Conservation (phyloP, 2,113 vertebrate species). For the Lasiurus borealis region DNA sequence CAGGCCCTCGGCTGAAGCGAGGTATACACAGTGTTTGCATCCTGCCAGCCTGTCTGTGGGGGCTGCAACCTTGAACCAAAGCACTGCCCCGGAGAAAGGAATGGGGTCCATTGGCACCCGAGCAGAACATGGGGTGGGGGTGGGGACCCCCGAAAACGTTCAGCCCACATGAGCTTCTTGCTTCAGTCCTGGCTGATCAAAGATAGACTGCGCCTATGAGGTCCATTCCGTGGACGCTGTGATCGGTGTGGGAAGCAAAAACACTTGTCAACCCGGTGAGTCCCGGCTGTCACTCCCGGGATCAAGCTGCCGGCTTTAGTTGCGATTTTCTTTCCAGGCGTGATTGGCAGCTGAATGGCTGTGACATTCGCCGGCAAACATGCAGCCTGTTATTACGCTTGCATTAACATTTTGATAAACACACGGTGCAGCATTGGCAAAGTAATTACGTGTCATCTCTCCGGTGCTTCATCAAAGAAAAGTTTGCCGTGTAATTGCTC, state of each 20-base stretch:
- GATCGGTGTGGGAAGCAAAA: conserved; percentile 77
- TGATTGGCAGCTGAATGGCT: conserved; percentile 96
- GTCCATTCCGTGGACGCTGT: conserved; percentile 79
- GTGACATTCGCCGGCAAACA: conserved; percentile 93
- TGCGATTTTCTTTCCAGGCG: conserved; percentile 94
- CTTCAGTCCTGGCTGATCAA: conserved; percentile 76
- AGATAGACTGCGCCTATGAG: conserved; percentile 82
- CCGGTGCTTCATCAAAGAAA: conserved; percentile 91
- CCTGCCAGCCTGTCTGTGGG: background rate
- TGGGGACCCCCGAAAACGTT: background rate
- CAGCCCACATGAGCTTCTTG: conserved; percentile 62
- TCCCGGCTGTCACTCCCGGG: conserved; percentile 90
- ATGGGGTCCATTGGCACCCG: background rate
- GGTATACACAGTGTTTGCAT: background rate
- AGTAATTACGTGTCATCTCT: conserved; percentile 98
- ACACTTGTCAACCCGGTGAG: conserved; percentile 90
- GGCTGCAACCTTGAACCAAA: background rate
- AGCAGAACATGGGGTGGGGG: background rate
- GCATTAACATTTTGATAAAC: conserved; percentile 99
- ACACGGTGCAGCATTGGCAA: conserved; percentile 93
- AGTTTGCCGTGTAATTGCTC: conserved; percentile 90
- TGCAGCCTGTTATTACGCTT: conserved; percentile 98
- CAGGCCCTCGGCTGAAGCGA: background rate
- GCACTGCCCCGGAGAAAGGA: background rate
- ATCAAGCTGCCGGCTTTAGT: conserved; percentile 93